Evolutionary conservation across 2,113 vertebrate genomes (phyloP).

Genomic region (Acrocephalus arundinaceus): DNA sequence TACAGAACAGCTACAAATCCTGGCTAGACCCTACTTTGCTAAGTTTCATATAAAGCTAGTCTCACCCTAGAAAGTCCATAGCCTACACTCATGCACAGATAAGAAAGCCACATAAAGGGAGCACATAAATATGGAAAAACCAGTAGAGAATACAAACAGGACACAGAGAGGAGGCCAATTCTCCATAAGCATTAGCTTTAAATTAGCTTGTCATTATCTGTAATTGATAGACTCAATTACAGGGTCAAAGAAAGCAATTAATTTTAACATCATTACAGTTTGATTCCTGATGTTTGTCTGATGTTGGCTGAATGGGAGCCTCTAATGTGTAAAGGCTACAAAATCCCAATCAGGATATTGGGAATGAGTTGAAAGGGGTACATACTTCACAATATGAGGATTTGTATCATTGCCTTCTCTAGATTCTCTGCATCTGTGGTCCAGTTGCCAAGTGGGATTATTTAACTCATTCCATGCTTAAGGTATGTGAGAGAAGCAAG

Average conservation of each 20-base stretch:
- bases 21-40: not conserved
- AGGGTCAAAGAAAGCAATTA: not conserved
- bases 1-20: not conserved
- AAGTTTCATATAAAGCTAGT: not conserved
- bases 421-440: not conserved
- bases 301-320: not conserved
- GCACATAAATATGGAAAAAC: not conserved
- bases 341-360: not conserved
- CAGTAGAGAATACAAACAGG: not conserved
- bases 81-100: accelerated
- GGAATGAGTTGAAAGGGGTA: not conserved
- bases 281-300: not conserved
- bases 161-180: not conserved
- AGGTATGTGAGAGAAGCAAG: not conserved
- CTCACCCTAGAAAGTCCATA: not conserved
- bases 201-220: not conserved
- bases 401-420: not conserved
- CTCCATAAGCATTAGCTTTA: not conserved
- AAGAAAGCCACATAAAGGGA: not conserved
- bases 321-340: not conserved
- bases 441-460: not conserved
- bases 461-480: not conserved
- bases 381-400: not conserved
- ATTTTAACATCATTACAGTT: not conserved
- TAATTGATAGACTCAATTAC: not conserved